Evolutionary conservation across 2,113 vertebrate species (phyloP).

Genomic region (Capreolus pygargus): DNA sequence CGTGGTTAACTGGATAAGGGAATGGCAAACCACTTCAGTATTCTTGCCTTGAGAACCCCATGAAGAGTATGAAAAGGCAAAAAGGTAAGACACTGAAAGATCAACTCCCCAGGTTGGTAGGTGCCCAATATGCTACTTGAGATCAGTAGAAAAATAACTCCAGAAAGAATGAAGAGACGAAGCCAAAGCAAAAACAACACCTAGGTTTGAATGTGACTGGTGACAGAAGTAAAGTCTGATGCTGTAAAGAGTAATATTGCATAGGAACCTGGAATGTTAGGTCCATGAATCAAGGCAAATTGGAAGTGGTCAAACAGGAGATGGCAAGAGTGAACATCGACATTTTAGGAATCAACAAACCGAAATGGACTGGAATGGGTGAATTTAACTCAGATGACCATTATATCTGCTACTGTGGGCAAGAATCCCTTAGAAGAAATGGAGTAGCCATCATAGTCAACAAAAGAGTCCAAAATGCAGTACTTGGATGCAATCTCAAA

Average conservation of each 20-base stretch:
- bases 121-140: neutral
- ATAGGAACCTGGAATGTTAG: neutral
- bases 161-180: neutral
- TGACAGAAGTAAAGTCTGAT: neutral
- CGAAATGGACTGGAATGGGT: neutral
- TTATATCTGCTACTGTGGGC: neutral
- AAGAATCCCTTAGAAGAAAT: neutral
- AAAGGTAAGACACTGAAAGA: neutral
- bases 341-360: neutral
- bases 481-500: neutral
- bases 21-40: neutral
- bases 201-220: neutral
- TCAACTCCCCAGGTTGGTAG: neutral
- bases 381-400: neutral
- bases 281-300: neutral
- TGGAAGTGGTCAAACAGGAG: neutral
- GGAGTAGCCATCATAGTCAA: neutral
- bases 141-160: neutral
- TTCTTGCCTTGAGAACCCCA: neutral
- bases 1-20: neutral
- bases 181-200: neutral
- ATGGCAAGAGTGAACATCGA: neutral
- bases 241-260: neutral
- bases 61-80: neutral
- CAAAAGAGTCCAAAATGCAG: neutral